phyloP scores from a whole-genome alignment of 2,113 vertebrate genomes.

The Barbus barbus region DNA sequence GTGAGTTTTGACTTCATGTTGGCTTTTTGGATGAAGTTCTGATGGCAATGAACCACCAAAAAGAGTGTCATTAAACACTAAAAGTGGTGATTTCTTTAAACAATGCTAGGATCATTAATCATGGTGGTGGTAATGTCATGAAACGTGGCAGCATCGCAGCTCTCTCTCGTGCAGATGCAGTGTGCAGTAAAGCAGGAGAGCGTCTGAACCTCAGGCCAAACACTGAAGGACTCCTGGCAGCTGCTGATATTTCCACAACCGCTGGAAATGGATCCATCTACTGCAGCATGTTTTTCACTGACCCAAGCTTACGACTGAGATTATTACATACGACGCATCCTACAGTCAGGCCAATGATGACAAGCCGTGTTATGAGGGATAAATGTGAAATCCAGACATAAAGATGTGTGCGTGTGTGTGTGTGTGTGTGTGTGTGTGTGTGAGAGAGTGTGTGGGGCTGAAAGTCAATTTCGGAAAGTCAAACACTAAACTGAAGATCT shows the following conservation, averaged over 20 bases:
- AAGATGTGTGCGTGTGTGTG: neutral
- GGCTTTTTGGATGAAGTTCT: neutral
- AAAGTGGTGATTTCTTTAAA: constrained; percentile 13
- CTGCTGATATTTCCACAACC: neutral
- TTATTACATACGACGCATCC: neutral
- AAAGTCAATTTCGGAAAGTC: neutral
- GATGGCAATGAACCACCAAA: neutral
- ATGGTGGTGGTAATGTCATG: neutral
- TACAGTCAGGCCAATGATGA: neutral
- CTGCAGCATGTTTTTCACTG: constrained; percentile 61
- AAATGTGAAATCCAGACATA: constrained; percentile 58
- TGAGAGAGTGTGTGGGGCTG: neutral
- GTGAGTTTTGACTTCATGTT: neutral
- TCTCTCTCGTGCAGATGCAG: neutral
- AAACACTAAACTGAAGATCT: neutral
- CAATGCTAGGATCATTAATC: neutral
- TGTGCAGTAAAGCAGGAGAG: neutral
- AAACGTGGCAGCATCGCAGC: neutral
- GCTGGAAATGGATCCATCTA: neutral
- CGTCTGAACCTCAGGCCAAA: neutral
- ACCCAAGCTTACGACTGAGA: constrained; percentile 60
- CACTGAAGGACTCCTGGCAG: neutral
- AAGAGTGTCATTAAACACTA: neutral
- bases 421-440: neutral
- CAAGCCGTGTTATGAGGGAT: constrained; percentile 64